Evolutionary conservation across 2,113 vertebrate species (phyloP).

Genomic region (Archocentrus centrarchus): DNA sequence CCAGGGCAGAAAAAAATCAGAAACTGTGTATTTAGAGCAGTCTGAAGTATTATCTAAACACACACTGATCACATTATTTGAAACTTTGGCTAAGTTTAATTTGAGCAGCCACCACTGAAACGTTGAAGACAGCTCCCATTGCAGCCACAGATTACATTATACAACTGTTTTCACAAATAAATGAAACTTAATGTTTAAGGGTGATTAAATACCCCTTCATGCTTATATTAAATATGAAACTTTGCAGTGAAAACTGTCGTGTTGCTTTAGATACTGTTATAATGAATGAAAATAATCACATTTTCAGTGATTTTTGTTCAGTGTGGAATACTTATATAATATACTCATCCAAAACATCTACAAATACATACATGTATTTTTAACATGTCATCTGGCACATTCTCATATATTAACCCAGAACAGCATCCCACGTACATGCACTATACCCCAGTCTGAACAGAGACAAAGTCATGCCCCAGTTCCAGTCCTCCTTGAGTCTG

Average conservation of each 20-base stretch:
- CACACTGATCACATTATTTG: background rate
- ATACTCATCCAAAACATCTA: background rate
- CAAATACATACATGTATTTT: no score
- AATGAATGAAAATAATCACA: no score
- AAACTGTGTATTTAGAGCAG: background rate
- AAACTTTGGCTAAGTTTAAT: background rate
- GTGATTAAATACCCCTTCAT: background rate
- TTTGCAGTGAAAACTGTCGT: background rate
- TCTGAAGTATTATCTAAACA: background rate
- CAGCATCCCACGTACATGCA: background rate
- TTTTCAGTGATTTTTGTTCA: background rate
- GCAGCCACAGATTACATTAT: background rate
- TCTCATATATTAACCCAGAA: background rate
- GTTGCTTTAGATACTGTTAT: background rate
- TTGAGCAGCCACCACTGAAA: background rate
- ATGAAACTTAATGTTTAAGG: background rate
- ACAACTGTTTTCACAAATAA: background rate
- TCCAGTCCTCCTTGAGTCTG: conserved; percentile 5
- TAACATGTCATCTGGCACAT: no score
- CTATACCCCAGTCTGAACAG: background rate
- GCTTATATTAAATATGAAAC: background rate
- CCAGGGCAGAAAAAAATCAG: background rate
- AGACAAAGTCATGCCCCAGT: conserved; percentile 21
- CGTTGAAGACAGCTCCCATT: background rate
- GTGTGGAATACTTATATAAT: background rate